Evolutionary conservation across 1,140 invertebrate genomes (phyloP).

Genomic region (Pseudomyrmex dendroicus): DNA sequence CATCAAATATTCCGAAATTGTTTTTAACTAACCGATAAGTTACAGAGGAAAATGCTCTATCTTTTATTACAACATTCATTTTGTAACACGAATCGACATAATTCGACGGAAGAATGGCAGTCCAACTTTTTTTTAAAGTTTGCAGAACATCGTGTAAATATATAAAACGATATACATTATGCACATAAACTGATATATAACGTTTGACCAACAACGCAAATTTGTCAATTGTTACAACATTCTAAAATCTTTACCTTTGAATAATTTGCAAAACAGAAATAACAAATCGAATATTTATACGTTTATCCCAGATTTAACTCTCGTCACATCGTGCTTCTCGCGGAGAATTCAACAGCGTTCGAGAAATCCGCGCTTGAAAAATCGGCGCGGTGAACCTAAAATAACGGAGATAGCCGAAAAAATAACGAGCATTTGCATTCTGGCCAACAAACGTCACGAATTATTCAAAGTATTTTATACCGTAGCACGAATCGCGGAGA

Average conservation of each 20-base stretch:
- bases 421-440: conserved; percentile 46
- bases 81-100: background rate
- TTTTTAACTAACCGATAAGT: background rate
- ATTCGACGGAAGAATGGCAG: background rate
- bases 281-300: conserved; percentile 37
- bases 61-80: too few relatives aligned
- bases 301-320: conserved; percentile 5
- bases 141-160: background rate
- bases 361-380: conserved; percentile 17
- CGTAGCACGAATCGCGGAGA: conserved; percentile 14
- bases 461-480: conserved; percentile 58
- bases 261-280: background rate
- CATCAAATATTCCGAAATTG: conserved; percentile 40
- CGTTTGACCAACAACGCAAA: background rate
- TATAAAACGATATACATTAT: background rate
- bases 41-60: background rate
- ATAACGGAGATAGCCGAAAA: conserved; percentile 19
- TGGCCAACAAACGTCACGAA: conserved; percentile 50
- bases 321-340: background rate
- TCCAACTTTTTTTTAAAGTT: background rate
- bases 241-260: background rate
- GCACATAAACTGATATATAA: background rate
- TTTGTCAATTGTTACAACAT: conserved; percentile 3
- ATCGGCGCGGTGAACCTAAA: conserved; percentile 6
- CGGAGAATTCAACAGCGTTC: background rate